These are phyloP conservation scores for Halcyon malimbica DNA, from an alignment of 2,113 vertebrate genomes.

Conservation along the genomic window DNA sequence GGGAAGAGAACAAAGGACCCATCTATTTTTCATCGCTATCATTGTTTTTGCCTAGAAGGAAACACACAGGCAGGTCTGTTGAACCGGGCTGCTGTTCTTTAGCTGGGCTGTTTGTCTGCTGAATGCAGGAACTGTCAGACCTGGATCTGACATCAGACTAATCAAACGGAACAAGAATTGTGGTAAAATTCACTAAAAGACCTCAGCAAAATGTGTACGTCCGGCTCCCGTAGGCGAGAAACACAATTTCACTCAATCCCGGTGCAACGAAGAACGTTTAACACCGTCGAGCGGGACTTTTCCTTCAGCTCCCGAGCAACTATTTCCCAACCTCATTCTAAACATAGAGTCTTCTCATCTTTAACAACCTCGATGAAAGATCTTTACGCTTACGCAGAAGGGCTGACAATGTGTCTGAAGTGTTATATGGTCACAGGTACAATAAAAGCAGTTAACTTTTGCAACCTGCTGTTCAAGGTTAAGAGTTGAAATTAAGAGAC, in stretches of 20 bases:
- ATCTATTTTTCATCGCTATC: background rate
- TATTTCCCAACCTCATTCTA: background rate
- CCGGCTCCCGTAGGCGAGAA: fast-evolving
- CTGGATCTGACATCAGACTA: background rate
- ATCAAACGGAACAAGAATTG: background rate
- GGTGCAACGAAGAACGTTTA: background rate
- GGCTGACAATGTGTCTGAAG: conserved; percentile 4
- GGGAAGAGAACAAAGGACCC: background rate
- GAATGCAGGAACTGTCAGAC: background rate
- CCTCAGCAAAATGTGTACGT: background rate
- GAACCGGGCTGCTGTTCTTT: background rate
- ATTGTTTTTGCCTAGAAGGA: background rate
- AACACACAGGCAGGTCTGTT: background rate
- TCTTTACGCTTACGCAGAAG: background rate
- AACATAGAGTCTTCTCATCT: background rate
- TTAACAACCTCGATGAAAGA: background rate
- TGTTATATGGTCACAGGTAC: background rate
- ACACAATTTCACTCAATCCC: too few species aligned
- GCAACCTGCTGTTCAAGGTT: conserved; percentile 31
- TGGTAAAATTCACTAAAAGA: background rate
- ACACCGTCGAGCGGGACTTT: background rate
- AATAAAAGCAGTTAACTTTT: conserved; percentile 22
- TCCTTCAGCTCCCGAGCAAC: background rate
- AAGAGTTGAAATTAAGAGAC: background rate
- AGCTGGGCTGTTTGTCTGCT: background rate